Conservation (phyloP, 2,113 vertebrate species). For the Arenaria interpres region DNA sequence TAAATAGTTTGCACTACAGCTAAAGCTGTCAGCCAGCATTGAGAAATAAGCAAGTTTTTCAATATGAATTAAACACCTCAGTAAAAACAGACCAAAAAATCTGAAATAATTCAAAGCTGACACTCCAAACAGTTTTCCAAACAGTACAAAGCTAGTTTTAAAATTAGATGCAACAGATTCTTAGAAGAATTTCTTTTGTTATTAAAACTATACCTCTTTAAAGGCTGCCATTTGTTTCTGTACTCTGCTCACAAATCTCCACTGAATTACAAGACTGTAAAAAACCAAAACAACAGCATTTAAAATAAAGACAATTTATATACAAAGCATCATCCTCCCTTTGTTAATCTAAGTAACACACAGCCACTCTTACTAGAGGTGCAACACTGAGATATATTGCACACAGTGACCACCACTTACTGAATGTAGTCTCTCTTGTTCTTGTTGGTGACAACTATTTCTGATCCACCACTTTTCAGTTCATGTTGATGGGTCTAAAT, state of each 20-base stretch:
- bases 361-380: not conserved
- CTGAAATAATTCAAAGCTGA: not conserved
- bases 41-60: not conserved
- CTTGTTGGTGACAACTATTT: conserved; percentile 90
- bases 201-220: conserved; percentile 85
- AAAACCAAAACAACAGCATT: not conserved
- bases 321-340: not conserved
- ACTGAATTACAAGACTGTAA: conserved; percentile 94
- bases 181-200: not conserved
- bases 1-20: not conserved
- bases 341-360: not conserved
- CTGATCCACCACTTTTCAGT: conserved; percentile 86
- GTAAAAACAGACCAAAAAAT: not conserved
- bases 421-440: conserved; percentile 98
- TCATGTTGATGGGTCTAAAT: conserved; percentile 95
- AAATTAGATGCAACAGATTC: not conserved
- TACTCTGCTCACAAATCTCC: conserved; percentile 96
- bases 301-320: not conserved
- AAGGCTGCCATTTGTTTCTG: conserved; percentile 97
- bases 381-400: not conserved
- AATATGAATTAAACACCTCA: not conserved
- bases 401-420: conserved; percentile 76
- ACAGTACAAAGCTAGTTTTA: not conserved
- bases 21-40: not conserved
- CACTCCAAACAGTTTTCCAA: not conserved